Conservation (phyloP, 1,140 invertebrate species). For the Zaprionus africanus region DNA sequence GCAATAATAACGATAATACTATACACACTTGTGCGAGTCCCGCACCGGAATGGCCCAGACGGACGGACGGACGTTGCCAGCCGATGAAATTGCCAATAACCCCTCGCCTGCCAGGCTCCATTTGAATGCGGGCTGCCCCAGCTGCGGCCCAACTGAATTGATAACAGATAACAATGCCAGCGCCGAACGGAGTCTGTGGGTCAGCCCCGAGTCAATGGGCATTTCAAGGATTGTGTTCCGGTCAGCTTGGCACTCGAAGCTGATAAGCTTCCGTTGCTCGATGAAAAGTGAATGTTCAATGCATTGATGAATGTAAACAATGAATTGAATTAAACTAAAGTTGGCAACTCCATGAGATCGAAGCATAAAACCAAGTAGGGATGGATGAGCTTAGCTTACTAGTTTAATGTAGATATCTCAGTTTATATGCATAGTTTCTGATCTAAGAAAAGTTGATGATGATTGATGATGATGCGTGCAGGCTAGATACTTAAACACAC, state of each 20-base stretch:
- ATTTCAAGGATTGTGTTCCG: slow-evolving; percentile 23
- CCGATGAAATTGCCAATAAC: slow-evolving; percentile 31
- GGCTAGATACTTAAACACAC: background rate
- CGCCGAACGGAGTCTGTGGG: slow-evolving; percentile 1
- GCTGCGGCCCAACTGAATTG: slow-evolving; percentile 25
- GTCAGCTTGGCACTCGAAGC: slow-evolving; percentile 28
- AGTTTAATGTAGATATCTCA: background rate
- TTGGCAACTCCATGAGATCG: background rate
- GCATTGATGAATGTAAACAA: background rate
- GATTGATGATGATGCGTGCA: background rate
- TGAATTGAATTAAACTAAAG: background rate
- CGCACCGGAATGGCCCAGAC: background rate
- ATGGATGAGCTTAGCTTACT: background rate
- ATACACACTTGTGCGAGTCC: background rate
- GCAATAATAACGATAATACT: slow-evolving; percentile 38
- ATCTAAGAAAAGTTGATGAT: background rate
- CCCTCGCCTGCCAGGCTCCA: slow-evolving; percentile 13
- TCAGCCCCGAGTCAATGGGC: slow-evolving; percentile 4
- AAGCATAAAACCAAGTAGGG: background rate
- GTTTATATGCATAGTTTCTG: background rate
- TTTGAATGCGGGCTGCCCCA: slow-evolving; percentile 35
- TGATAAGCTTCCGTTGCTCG: slow-evolving; percentile 6
- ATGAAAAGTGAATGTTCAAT: background rate
- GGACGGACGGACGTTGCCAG: slow-evolving; percentile 8
- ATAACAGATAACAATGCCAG: slow-evolving; percentile 38